A percentile compares a stretch with the other conserved stretches of the same genome.
Conservation (phyloP, 2,797 vertebrate species). For the Xenops minutus region DNA sequence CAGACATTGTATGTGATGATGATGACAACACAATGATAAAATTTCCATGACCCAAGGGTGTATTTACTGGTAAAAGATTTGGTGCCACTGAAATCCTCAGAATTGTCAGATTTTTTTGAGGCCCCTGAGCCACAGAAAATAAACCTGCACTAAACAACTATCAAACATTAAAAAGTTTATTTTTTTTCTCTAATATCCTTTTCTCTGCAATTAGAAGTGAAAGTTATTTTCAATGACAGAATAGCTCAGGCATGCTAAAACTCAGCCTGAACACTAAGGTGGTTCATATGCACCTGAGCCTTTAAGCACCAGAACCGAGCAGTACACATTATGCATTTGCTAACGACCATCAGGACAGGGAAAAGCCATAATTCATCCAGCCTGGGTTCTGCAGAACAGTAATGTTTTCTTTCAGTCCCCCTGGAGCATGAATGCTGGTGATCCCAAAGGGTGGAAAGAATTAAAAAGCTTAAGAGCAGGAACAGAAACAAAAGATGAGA, state of each 20-base stretch:
- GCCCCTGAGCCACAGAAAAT: background rate
- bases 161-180: accelerated
- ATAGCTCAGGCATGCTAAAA: background rate
- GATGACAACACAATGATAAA: background rate
- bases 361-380: background rate
- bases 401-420: background rate
- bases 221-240: background rate
- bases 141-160: background rate
- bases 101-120: background rate
- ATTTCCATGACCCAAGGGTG: background rate
- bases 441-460: background rate
- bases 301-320: background rate
- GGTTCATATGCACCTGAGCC: background rate
- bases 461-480: background rate
- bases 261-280: background rate
- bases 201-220: background rate
- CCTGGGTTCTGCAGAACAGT: background rate
- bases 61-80: background rate
- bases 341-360: background rate
- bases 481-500: background rate
- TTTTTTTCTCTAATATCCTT: background rate
- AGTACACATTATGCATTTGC: background rate
- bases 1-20: background rate
- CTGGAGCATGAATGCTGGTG: background rate
- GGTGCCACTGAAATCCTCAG: background rate